phyloP scores from a whole-genome alignment of 2,113 vertebrate species.

The Micromys minutus region DNA sequence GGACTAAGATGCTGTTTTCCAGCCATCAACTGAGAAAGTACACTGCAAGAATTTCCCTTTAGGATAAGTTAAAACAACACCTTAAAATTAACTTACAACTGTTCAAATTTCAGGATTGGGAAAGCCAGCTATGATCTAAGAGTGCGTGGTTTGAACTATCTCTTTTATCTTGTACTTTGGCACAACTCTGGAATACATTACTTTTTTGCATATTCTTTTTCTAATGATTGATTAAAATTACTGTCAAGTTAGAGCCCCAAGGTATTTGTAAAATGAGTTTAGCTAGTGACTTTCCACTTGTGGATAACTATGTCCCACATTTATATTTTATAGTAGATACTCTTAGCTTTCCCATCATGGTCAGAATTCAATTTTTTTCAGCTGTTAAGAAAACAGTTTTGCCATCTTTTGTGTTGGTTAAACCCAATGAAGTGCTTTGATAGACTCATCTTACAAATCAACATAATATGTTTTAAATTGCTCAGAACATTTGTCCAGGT shows the following conservation, averaged over 20 bases:
- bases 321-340: slow-evolving; percentile 2
- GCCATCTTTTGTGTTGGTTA: slow-evolving; percentile 38
- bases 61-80: background rate
- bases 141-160: background rate
- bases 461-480: slow-evolving; percentile 6
- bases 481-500: background rate
- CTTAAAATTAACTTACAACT: slow-evolving; percentile 51
- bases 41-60: background rate
- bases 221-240: slow-evolving; percentile 29
- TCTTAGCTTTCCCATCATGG: background rate
- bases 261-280: slow-evolving; percentile 1
- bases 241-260: background rate
- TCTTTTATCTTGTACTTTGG: slow-evolving; percentile 15
- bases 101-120: background rate
- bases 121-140: background rate
- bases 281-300: background rate
- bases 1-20: slow-evolving; percentile 10
- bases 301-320: background rate
- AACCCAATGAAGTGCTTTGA: slow-evolving; percentile 22
- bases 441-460: slow-evolving; percentile 17
- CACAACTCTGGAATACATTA: background rate
- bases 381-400: background rate
- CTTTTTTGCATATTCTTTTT: slow-evolving; percentile 50
- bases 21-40: background rate
- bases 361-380: slow-evolving; percentile 25